phyloP scores from a whole-genome alignment of 35 echinoderm and acorn worm genomes.

The Amphiura filiformis region DNA sequence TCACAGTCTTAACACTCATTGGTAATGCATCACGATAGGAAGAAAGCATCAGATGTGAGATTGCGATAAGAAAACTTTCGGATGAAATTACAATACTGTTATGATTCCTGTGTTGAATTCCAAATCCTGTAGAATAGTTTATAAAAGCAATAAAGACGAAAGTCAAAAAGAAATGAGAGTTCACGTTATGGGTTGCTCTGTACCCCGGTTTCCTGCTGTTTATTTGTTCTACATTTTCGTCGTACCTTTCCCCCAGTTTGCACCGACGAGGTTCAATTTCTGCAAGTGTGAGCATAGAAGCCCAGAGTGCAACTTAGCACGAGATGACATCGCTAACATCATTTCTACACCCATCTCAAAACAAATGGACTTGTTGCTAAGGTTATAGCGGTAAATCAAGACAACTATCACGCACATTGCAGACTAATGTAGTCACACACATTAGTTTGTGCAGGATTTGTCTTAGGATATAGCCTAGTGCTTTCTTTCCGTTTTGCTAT shows the following conservation, averaged over 20 bases:
- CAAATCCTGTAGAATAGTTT: not conserved
- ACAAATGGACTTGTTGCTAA: not conserved
- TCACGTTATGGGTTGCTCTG: not conserved
- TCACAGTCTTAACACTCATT: too few relatives aligned
- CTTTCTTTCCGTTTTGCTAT: conserved; percentile 2
- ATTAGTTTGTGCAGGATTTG: not conserved
- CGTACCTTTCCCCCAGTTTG: not conserved
- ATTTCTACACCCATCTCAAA: not conserved
- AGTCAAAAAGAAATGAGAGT: not conserved
- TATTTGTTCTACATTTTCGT: not conserved
- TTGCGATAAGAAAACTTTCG: not conserved
- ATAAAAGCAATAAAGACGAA: not conserved
- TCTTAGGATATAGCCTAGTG: not conserved
- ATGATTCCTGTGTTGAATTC: not conserved
- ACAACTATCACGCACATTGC: not conserved
- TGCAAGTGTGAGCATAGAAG: not conserved
- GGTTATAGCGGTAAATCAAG: not conserved
- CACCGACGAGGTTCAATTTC: not conserved
- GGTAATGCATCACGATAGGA: too few relatives aligned
- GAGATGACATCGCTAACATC: not conserved
- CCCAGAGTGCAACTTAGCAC: not conserved
- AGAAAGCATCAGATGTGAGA: not conserved
- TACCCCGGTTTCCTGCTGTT: not conserved
- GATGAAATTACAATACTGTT: conserved; percentile 7
- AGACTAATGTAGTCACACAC: not conserved